Evolutionary conservation across 2,888 invertebrate genomes (phyloP), one percentile per base, ranked within the genome.

Genomic region (Alsophila aescularia): DNA sequence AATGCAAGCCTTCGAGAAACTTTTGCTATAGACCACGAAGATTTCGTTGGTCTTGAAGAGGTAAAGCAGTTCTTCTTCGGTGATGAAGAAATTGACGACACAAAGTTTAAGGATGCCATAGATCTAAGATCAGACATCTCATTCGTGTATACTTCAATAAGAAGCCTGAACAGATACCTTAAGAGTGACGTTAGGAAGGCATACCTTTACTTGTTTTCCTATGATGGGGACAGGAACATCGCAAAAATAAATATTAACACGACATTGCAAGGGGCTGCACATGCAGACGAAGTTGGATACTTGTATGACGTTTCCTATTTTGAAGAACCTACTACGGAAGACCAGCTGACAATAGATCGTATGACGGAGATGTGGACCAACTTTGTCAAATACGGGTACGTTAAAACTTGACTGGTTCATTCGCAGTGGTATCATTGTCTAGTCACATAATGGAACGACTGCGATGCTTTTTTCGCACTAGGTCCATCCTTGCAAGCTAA

Each of bases 251-350:
- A 18, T 2, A 0, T 21, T 0, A 73, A 77, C 15, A 54, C 72
- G 0, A 73, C 70, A 0, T 24, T 49, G 1, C 64, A 53, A 1
- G 72, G 73, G 0, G 79, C 79, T 4, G 43, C 56, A 0, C 81
- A 81, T 45, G 70, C 63, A 0, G 78, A 79, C 32, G 80, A 83
- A 52, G 9, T 77, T 0, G 72, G 75, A 2, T 83, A 81, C 59
- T 55, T 77, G 29, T 79, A 72, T 58, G 71, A 73, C 18, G 39
- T 67, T 1, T 40, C 48, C 1, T 55, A 44, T 10, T 21, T 58
- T 0, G 52, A 55, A 0, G 52, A 59, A 2, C 64, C 70, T 0
- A 54, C 63, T 2, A 45, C 53, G 0, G 64, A 58, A n/a, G 79
- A 81, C 49, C 69, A 75, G 44, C 15, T 64, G 0, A 60, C 71